Evolutionary conservation across 2,888 invertebrate species (phyloP).

Genomic region (Drosophila colorata): DNA sequence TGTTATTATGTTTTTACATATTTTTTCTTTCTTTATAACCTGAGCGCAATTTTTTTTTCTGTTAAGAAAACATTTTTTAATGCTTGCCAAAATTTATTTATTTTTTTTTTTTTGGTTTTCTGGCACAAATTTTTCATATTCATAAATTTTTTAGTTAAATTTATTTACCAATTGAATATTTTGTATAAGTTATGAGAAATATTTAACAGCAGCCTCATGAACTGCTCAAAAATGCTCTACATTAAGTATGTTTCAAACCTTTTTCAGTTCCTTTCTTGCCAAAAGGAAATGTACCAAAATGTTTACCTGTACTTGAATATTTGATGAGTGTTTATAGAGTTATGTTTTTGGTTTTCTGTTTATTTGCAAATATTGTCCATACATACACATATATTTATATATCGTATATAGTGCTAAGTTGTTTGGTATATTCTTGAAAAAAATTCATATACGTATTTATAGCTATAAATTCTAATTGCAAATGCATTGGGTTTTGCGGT

Average conservation of each 20-base stretch:
- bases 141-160: neutral
- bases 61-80: slow-evolving; percentile 50
- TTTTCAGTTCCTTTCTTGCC: neutral
- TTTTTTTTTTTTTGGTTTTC: slow-evolving; percentile 12
- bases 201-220: slow-evolving; percentile 27
- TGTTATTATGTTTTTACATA: slow-evolving; percentile 22
- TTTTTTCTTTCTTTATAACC: slow-evolving; percentile 69
- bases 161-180: slow-evolving; percentile 17
- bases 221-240: slow-evolving; percentile 34
- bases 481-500: slow-evolving; percentile 74
- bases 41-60: slow-evolving; percentile 76
- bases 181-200: slow-evolving; percentile 22
- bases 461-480: slow-evolving; percentile 79
- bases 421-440: slow-evolving; percentile 33
- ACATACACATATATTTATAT: slow-evolving; percentile 53
- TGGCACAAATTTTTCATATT: slow-evolving; percentile 43
- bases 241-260: slow-evolving; percentile 11
- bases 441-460: slow-evolving; percentile 52
- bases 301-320: slow-evolving; percentile 47
- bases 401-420: slow-evolving; percentile 36
- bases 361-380: slow-evolving; percentile 64
- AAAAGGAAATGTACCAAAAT: slow-evolving; percentile 20
- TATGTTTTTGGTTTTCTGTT: slow-evolving; percentile 15
- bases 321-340: slow-evolving; percentile 18
- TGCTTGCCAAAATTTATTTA: slow-evolving; percentile 26